Base-by-base conservation (phyloP, 2,888 invertebrate genomes). In the Xanthorhoe designata region DNA sequence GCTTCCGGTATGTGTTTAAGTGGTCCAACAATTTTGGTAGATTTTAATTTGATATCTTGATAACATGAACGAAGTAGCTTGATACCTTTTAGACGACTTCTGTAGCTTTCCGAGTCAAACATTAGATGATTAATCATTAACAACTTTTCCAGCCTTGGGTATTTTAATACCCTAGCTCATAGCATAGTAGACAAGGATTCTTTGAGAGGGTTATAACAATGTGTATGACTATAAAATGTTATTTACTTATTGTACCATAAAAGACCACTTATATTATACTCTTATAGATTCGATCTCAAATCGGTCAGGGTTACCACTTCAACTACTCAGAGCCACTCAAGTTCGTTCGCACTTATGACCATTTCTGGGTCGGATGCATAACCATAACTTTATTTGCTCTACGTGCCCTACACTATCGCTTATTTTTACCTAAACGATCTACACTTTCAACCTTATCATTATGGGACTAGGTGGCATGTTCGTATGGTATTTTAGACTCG, bases 331-430 rank as follows among this genome's bases (percentile, higher is more conserved):
- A 55, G 53, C 57, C 61, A 64, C 61, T 53, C 53, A 64, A 64
- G 68, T 64, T 61, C 52, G 49, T 61, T 53, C 15, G 59, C 64
- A 65, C 64, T 59, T 62, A 53, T 60, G 51, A 42, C 58, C 56
- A 35, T 45, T 47, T 63, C 64, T 69, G 64, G 71, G 69, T 64
- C 66, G 66, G 63, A 32, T 56, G 49, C 51, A 64, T 54, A 53
- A 55, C 58, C 68, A 65, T 66, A 59, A 65, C 66, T 70, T 65
- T 71, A 68, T 73, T 73, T 69, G 68, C 58, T 61, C 15, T 57
- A 61, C 73, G 71, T 69, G 67, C 38, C 51, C 64, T 63, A 58
- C 62, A 56, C 61, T 62, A 62, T 67, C 59, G 58, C 49, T 53
- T 64, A 65, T 60, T 61, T 45, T 58, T 15, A 61, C 42, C 7